Base-by-base conservation (phyloP, 1,140 invertebrate genomes). In the Matsumurasca onukii region DNA sequence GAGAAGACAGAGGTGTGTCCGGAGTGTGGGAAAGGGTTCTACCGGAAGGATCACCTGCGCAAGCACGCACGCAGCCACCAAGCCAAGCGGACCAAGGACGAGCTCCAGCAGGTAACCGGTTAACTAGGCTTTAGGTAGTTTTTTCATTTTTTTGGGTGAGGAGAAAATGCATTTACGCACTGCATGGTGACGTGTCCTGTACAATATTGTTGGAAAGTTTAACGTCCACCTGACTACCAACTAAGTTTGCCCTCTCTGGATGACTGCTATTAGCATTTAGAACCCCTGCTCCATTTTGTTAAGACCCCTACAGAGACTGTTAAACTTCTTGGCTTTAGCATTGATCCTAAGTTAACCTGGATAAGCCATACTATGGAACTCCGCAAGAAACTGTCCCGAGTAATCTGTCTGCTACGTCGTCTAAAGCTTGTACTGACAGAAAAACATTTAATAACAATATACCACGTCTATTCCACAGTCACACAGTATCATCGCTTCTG, bases 21-120 rank as follows among this genome's bases (percentile, higher is more conserved):
- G 0, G 87, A 89, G 71, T 90, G 88, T 73, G 86, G 87, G 20
- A 90, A 90, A 82, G 90, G 89, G 24, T 93, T 93, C 74, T 92
- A 92, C 77, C 83, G 91, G n/a, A 91, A 91, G 71, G 91, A 93
- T 76, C 91, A 93, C 77, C 79, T 92, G 55, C 83, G 72, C 31
- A 77, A 75, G 68, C 75, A 76, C 75, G 84, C 89, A 24, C 84
- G 88, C 48, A 90, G 89, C 24, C 91, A 92, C 77, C 81, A 88
- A 68, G 84, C 86, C 22, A 87, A 89, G 75, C 82, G 89, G 27
- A 83, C 87, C 1, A 88, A 89, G 70, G 88, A 89, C 75, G 86
- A 88, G 49, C 63, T 72, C 9, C 70, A 72, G 49, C 74, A 75
- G 39, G 70, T 68, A 62, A 68, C 68, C 20, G 45, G 65, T 2